These are phyloP conservation scores for Plotosus lineatus DNA, from an alignment of 2,113 vertebrate species.

Conservation along the genomic window DNA sequence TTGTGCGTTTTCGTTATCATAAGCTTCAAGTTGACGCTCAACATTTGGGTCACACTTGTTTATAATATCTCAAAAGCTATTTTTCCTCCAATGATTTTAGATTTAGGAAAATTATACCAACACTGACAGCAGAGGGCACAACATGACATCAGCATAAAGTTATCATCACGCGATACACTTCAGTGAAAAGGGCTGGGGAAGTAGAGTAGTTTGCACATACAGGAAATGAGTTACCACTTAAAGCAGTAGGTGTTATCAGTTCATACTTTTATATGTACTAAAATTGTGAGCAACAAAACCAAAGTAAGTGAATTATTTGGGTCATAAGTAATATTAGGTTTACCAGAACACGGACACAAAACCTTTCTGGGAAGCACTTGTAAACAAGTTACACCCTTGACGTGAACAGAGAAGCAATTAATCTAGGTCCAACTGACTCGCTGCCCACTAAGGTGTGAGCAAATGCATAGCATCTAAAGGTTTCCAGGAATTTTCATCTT, in stretches of 20 bases:
- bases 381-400: neutral
- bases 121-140: constrained; percentile 34
- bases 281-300: neutral
- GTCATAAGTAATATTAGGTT: neutral
- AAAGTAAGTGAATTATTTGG: neutral
- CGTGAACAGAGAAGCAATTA: neutral
- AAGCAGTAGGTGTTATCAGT: neutral
- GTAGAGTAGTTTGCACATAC: too few species aligned
- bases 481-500: too few species aligned
- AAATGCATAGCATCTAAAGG: neutral
- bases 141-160: neutral
- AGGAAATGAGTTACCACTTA: constrained; percentile 9
- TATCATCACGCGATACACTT: neutral
- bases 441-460: neutral
- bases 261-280: neutral
- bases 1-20: too few species aligned
- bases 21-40: too few species aligned
- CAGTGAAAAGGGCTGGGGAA: neutral
- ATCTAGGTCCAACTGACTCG: neutral
- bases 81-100: neutral
- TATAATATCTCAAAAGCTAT: neutral
- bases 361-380: neutral
- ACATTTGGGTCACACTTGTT: neutral
- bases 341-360: neutral
- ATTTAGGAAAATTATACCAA: constrained; percentile 5